phyloP scores from a whole-genome alignment of 2,888 invertebrate genomes.

The Trachelus stipa region DNA sequence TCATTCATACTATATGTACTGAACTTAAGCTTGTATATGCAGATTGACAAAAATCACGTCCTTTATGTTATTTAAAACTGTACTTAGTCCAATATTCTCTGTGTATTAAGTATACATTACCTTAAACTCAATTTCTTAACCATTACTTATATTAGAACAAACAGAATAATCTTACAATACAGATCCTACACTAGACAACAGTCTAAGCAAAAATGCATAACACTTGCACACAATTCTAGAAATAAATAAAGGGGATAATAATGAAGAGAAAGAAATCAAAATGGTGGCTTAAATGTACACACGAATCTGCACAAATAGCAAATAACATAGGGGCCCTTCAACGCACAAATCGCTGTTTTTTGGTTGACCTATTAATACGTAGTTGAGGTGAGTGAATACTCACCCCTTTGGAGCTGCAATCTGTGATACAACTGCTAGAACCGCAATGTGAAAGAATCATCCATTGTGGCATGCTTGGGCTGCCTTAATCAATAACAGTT shows the following conservation, averaged over 20 bases:
- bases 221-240: background rate
- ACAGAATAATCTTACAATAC: background rate
- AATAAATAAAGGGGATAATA: background rate
- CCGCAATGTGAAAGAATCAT: conserved; percentile 30
- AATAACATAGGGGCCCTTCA: conserved; percentile 29
- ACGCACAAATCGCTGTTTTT: conserved; percentile 25
- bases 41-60: background rate
- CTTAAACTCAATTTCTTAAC: no score
- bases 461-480: conserved; percentile 10
- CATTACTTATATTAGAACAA: no score
- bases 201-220: background rate
- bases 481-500: conserved; percentile 6
- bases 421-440: conserved; percentile 45
- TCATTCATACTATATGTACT: background rate
- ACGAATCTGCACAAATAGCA: conserved; percentile 28
- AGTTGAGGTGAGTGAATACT: conserved; percentile 33
- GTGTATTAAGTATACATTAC: background rate
- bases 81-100: background rate
- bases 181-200: background rate
- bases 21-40: background rate
- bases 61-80: background rate
- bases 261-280: background rate
- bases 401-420: conserved; percentile 38
- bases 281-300: conserved; percentile 4
- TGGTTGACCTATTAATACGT: conserved; percentile 25